These are phyloP conservation scores for Macrotrachela quadricornifera DNA, from an alignment of 1,140 invertebrate species.

Conservation along the genomic window DNA sequence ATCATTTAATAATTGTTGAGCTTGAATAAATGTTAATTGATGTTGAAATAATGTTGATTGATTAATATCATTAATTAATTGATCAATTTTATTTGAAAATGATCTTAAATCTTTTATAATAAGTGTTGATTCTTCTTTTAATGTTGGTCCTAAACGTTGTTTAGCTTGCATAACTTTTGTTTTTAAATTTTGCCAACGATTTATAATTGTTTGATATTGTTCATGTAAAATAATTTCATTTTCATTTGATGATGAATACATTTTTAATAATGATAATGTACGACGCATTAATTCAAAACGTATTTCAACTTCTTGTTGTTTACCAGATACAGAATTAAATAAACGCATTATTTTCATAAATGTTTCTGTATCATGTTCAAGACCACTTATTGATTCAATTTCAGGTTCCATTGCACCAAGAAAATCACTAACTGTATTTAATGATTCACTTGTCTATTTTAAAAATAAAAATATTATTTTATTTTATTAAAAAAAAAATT, in stretches of 20 bases:
- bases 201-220: constrained; percentile 22
- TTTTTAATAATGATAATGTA: constrained; percentile 25
- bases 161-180: constrained; percentile 30
- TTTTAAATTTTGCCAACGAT: constrained; percentile 27
- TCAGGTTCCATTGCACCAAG: constrained; percentile 28
- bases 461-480: neutral
- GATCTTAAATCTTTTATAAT: constrained; percentile 16
- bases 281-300: constrained; percentile 27
- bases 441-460: constrained; percentile 4
- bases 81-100: constrained; percentile 3
- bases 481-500: neutral
- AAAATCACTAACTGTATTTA: constrained; percentile 23
- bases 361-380: constrained; percentile 27
- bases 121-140: constrained; percentile 27
- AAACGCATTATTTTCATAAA: constrained; percentile 32
- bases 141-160: constrained; percentile 28
- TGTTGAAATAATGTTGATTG: constrained; percentile 1
- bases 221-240: constrained; percentile 17
- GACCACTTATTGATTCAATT: constrained; percentile 29
- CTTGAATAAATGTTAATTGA: constrained; percentile 5
- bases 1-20: constrained; percentile 21
- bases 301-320: constrained; percentile 27
- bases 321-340: constrained; percentile 29
- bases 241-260: constrained; percentile 22
- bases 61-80: neutral